Evolutionary conservation across 2,113 vertebrate genomes (phyloP).

Genomic region (Sinocyclocheilus grahami): DNA sequence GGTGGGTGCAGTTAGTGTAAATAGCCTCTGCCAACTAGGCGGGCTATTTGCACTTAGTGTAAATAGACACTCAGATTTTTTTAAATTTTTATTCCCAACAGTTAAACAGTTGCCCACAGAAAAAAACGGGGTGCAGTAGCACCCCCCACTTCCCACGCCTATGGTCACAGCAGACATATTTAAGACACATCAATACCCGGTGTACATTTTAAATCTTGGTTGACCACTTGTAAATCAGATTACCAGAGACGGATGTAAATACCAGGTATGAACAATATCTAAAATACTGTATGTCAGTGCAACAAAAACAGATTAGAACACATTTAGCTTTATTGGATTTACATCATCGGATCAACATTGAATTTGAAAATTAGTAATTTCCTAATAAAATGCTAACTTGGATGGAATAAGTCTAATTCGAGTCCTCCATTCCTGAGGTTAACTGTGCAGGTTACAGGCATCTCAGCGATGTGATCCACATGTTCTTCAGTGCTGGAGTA

Average conservation of each 20-base stretch:
- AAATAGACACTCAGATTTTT: too few relatives aligned
- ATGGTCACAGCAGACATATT: background rate
- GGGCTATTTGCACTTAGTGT: too few relatives aligned
- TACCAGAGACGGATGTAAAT: background rate
- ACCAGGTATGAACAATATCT: background rate
- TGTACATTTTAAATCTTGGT: background rate
- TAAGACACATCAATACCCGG: background rate
- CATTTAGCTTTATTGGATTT: constrained; percentile 48
- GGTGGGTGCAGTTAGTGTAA: too few relatives aligned
- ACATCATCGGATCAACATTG: background rate
- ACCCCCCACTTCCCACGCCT: too few relatives aligned
- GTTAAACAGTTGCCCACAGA: too few relatives aligned
- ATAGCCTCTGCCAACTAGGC: too few relatives aligned
- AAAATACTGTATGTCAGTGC: background rate
- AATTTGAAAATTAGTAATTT: background rate
- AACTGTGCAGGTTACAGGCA: background rate
- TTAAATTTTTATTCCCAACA: too few relatives aligned
- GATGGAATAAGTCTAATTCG: background rate
- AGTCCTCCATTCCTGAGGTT: constrained; percentile 17
- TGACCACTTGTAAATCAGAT: background rate
- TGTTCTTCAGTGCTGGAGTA: constrained; percentile 3
- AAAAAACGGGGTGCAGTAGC: too few relatives aligned
- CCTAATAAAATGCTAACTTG: background rate
- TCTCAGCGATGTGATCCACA: background rate
- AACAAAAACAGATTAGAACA: background rate